phyloP scores from a whole-genome alignment of 2,113 vertebrate species.

The Antigone vipio region DNA sequence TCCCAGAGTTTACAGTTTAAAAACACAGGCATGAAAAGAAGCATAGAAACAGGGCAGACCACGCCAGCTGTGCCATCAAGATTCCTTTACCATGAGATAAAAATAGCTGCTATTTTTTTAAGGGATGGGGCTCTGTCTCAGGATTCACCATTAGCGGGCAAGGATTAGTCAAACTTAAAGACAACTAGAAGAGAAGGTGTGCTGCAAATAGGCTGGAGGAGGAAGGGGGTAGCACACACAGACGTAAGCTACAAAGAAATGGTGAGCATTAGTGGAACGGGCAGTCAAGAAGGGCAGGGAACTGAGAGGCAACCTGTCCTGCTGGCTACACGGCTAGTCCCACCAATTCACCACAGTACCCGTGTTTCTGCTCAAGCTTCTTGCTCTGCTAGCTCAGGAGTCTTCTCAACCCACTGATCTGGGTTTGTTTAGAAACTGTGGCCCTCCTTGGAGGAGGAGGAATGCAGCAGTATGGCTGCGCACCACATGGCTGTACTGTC shows the following conservation, averaged over 20 bases:
- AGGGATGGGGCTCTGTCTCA: neutral
- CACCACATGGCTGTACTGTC: rapidly evolving
- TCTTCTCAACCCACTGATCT: neutral
- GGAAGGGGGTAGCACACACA: neutral
- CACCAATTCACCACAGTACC: neutral
- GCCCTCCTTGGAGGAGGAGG: neutral
- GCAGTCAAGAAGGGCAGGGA: neutral
- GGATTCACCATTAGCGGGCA: neutral
- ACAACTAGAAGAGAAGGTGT: neutral
- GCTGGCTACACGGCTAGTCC: neutral
- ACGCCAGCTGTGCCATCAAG: rapidly evolving
- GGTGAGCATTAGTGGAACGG: rapidly evolving
- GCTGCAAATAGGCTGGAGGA: neutral
- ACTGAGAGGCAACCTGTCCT: neutral
- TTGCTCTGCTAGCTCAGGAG: neutral
- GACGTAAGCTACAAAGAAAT: neutral
- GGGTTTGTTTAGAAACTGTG: neutral
- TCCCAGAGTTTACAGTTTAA: neutral
- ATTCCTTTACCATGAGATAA: neutral
- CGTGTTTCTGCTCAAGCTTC: neutral
- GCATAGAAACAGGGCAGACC: neutral
- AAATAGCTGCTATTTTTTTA: neutral
- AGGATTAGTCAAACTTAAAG: neutral
- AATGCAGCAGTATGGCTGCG: neutral
- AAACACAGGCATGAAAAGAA: neutral